A percentile compares a stretch with the other conserved stretches of the same genome.
These are phyloP conservation scores for Pipistrellus kuhlii DNA, from an alignment of 2,797 vertebrate species.

Conservation along the genomic window DNA sequence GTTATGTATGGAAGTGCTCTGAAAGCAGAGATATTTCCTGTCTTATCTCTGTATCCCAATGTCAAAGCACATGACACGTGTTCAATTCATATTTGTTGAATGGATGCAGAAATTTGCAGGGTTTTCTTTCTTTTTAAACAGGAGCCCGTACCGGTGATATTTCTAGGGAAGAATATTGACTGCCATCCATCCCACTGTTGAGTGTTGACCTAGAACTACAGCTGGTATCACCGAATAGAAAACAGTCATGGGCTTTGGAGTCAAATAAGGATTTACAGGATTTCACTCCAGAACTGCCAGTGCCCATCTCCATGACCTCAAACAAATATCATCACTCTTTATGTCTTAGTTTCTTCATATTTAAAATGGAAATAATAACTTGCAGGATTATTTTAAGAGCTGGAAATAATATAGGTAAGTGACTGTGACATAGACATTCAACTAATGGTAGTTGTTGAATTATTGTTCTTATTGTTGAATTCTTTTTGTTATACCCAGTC, in stretches of 20 bases:
- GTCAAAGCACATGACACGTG: background rate
- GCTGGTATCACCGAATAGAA: background rate
- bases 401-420: background rate
- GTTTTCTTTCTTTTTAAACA: background rate
- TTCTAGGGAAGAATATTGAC: background rate
- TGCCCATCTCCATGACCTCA: background rate
- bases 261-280: background rate
- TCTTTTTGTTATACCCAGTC: background rate
- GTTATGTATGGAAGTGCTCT: background rate
- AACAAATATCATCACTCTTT: background rate
- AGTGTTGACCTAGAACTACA: background rate
- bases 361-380: slow-evolving; percentile 20
- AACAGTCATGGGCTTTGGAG: background rate
- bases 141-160: background rate
- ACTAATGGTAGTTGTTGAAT: background rate
- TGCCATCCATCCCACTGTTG: background rate
- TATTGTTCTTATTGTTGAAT: background rate
- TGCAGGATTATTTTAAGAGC: background rate
- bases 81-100: background rate
- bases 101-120: background rate
- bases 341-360: background rate
- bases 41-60: background rate
- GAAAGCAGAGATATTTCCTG: background rate
- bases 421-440: background rate
- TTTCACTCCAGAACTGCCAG: background rate